Evolutionary conservation across 2,797 vertebrate genomes (phyloP), one percentile per base, ranked within the genome.

Genomic region (Pangasius sanitwongsei): DNA sequence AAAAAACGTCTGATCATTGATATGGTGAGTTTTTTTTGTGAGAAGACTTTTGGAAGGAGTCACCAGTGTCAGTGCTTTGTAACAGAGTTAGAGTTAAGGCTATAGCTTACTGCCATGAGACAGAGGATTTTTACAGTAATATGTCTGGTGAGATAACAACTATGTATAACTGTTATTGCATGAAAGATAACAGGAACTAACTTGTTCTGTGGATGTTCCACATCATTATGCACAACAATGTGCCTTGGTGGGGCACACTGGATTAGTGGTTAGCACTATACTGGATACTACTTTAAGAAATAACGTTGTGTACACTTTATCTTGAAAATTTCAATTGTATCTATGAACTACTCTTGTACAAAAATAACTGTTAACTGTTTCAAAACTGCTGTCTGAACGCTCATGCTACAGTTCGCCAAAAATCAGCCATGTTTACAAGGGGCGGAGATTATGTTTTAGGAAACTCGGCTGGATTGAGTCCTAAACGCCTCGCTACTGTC

Each of bases 401-500:
- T 31, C 6, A 75, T 25, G 20, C 28, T 15, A 53, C 7, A 80
- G 9, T 16, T 55, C 4, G 2, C 13, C 15, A 13, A 41, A 48
- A n/a, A 57, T 44, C 69, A 78, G 90, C 86, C 88, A 83, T 91
- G 11, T 89, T 87, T 15, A 48, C 44, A 55, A 34, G 34, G 57
- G 89, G 90, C 53, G 90, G 88, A 28, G 63, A 69, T 6, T 31
- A 1, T n/a, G 63, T 31, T 65, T 67, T 2, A 50, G 23, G 63
- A 6, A 6, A 11, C 41, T 67, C 4, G 1, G 28, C 2, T 18
- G 16, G 44, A 28, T 11, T 50, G 18, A 12, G 41, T 69, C 83
- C 83, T 50, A 50, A 85, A 34, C 18, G 7, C 83, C 44, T 53
- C 0, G 1, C 4, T 69, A 20, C 0, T 34, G 2, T 2, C 44